phyloP scores from a whole-genome alignment of 2,888 invertebrate genomes.

The Tenthredo livida region DNA sequence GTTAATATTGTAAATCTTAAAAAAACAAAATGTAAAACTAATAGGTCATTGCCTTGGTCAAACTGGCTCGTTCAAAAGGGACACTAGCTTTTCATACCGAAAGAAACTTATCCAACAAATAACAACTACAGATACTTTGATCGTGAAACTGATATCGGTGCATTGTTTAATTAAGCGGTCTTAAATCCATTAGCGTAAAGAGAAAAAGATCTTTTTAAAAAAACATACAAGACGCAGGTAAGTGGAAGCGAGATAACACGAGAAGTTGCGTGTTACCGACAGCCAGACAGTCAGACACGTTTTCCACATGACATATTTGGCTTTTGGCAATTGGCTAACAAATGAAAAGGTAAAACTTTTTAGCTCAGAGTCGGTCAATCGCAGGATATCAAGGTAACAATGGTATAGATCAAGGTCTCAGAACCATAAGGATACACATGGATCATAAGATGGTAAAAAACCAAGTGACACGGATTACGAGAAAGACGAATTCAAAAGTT shows the following conservation, averaged over 20 bases:
- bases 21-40: background rate
- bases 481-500: conserved; percentile 23
- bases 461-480: conserved; percentile 37
- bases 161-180: background rate
- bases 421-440: conserved; percentile 35
- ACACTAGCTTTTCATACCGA: conserved; percentile 46
- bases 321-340: conserved; percentile 46
- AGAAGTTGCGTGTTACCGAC: conserved; percentile 38
- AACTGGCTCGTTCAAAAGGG: conserved; percentile 28
- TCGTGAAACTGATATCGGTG: conserved; percentile 9
- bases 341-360: conserved; percentile 36
- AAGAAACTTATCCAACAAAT: conserved; percentile 16
- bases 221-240: conserved; percentile 37
- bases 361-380: conserved; percentile 49
- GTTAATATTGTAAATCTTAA: background rate
- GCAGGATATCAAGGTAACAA: conserved; percentile 52
- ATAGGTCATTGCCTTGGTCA: conserved; percentile 37
- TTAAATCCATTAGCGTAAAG: conserved; percentile 38
- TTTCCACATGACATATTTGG: conserved; percentile 45
- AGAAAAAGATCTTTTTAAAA: conserved; percentile 31
- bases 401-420: conserved; percentile 24
- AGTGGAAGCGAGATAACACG: conserved; percentile 42
- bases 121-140: conserved; percentile 31
- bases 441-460: background rate
- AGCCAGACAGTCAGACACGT: conserved; percentile 53